Evolutionary conservation across 1,140 invertebrate genomes (phyloP).

Genomic region (Drosophila ercepeae): DNA sequence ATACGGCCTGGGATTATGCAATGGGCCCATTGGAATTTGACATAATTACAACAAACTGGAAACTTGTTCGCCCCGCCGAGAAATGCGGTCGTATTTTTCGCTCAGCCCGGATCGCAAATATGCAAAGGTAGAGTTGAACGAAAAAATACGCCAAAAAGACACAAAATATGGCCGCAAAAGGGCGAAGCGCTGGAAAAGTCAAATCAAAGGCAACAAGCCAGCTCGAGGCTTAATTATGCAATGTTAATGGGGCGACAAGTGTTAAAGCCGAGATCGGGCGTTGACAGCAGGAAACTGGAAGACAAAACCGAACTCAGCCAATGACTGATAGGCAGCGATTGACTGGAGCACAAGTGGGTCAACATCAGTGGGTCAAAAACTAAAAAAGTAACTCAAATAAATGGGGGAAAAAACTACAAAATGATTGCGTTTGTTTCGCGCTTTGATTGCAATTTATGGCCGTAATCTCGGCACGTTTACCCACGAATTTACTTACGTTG

Average conservation of each 20-base stretch:
- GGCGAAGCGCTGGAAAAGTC: constrained; percentile 68
- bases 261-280: constrained; percentile 51
- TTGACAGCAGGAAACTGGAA: constrained; percentile 63
- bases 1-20: constrained; percentile 46
- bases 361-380: constrained; percentile 70
- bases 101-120: constrained; percentile 56
- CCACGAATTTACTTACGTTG: constrained; percentile 73
- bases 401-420: constrained; percentile 10
- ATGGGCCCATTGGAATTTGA: constrained; percentile 63
- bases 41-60: constrained; percentile 63
- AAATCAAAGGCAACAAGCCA: too few species aligned
- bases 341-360: constrained; percentile 61
- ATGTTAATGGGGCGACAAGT: constrained; percentile 62
- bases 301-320: constrained; percentile 23
- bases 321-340: constrained; percentile 33
- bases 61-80: constrained; percentile 71
- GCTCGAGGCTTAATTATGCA: constrained; percentile 53
- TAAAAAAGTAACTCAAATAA: constrained; percentile 1
- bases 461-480: constrained; percentile 40
- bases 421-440: constrained; percentile 31
- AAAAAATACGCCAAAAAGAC: constrained; percentile 9
- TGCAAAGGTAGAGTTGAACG: constrained; percentile 47
- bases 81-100: constrained; percentile 71
- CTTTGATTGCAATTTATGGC: constrained; percentile 62
- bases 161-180: constrained; percentile 42